Evolutionary conservation across 37 sponge, comb jelly and placozoan genomes (phyloP).

Genomic region (Oscarella lobularis): DNA sequence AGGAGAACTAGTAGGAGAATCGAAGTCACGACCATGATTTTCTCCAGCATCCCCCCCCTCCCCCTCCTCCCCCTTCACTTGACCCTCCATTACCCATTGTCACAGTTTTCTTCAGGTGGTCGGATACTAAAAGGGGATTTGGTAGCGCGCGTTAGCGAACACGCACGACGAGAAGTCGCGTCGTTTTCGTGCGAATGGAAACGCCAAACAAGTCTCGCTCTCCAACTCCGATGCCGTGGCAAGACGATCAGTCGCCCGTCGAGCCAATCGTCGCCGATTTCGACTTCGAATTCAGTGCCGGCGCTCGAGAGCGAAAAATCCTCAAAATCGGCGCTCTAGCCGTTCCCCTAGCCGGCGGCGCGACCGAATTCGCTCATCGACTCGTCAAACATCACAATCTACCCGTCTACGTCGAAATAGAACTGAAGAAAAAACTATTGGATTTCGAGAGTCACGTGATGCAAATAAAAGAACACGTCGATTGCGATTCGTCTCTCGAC

Average conservation of each 20-base stretch:
- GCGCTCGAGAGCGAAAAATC: not conserved
- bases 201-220: no score
- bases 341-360: not conserved
- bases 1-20: no score
- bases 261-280: constrained; percentile 1
- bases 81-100: not conserved
- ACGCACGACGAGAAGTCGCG: no score
- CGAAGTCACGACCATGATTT: no score
- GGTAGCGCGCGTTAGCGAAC: no score
- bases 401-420: constrained; percentile 44
- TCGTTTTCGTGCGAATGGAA: no score
- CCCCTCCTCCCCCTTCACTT: not conserved
- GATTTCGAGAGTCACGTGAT: constrained; percentile 7
- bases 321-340: not conserved
- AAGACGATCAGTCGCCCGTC: not conserved
- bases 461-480: not conserved
- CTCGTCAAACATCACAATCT: constrained; percentile 30
- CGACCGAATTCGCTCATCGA: constrained; percentile 9
- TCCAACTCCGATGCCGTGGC: no score
- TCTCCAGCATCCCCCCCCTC: not conserved
- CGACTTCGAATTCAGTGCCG: not conserved
- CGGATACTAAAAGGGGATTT: no score
- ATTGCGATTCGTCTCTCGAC: not conserved
- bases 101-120: no score
- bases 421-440: constrained; percentile 15